These are phyloP conservation scores for Melinaea menophilus DNA, from an alignment of 2,888 invertebrate genomes.

Conservation along the genomic window DNA sequence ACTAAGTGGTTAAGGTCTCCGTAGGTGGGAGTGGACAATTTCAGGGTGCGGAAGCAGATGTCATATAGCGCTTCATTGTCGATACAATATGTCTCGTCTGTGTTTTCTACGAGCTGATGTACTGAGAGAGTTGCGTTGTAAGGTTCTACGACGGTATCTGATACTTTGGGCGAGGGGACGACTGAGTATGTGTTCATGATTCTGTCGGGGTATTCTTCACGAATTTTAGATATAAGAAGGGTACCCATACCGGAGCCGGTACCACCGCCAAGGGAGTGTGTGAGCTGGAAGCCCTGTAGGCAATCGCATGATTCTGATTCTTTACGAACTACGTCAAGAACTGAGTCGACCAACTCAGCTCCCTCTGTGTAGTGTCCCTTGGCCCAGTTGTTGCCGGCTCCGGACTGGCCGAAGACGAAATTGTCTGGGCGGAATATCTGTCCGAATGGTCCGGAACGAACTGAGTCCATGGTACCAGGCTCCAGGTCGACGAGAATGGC, in stretches of 20 bases:
- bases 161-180: slow-evolving; percentile 91
- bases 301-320: slow-evolving; percentile 96
- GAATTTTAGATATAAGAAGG: slow-evolving; percentile 92
- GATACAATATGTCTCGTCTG: slow-evolving; percentile 93
- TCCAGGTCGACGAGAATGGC: slow-evolving; percentile 69
- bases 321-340: slow-evolving; percentile 89
- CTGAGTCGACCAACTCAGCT: slow-evolving; percentile 83
- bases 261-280: slow-evolving; percentile 83
- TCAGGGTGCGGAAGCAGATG: slow-evolving; percentile 93
- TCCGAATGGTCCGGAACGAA: slow-evolving; percentile 83
- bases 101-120: slow-evolving; percentile 92
- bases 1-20: slow-evolving; percentile 94
- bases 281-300: slow-evolving; percentile 91
- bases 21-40: slow-evolving; percentile 91
- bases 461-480: slow-evolving; percentile 81
- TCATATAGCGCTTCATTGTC: slow-evolving; percentile 81
- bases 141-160: slow-evolving; percentile 81
- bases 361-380: slow-evolving; percentile 86
- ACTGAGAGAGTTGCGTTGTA: slow-evolving; percentile 93
- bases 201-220: slow-evolving; percentile 94
- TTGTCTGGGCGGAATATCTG: slow-evolving; percentile 87
- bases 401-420: slow-evolving; percentile 82
- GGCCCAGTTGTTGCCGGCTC: slow-evolving; percentile 80
- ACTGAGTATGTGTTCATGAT: slow-evolving; percentile 93
- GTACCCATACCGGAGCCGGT: slow-evolving; percentile 79